phyloP scores from a whole-genome alignment of 2,113 vertebrate genomes.

The Uria lomvia region DNA sequence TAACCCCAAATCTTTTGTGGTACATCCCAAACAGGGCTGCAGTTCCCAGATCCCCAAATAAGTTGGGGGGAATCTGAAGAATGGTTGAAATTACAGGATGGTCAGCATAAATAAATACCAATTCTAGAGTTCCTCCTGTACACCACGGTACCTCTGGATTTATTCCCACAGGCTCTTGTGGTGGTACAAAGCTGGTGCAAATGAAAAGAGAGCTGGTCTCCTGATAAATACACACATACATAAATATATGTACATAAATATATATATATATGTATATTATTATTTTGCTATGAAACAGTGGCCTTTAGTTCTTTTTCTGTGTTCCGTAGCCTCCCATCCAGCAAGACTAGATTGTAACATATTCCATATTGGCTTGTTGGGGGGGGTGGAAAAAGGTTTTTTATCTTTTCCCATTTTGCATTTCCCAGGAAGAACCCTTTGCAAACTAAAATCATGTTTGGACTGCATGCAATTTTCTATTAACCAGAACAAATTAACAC shows the following conservation, averaged over 20 bases:
- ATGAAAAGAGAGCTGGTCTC: neutral
- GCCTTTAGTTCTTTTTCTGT: neutral
- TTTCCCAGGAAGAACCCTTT: neutral
- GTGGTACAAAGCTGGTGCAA: neutral
- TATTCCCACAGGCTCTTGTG: neutral
- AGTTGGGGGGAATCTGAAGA: neutral
- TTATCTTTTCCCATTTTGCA: neutral
- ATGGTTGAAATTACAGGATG: neutral
- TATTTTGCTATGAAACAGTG: neutral
- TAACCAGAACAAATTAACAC: constrained; percentile 30
- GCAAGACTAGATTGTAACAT: neutral
- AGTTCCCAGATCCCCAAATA: neutral
- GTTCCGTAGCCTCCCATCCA: neutral
- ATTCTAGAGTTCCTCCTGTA: neutral
- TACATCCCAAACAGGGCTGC: neutral
- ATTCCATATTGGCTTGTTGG: neutral
- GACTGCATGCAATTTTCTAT: neutral
- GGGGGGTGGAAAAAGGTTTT: neutral
- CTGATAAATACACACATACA: neutral
- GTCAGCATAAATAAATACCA: neutral
- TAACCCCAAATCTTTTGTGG: neutral
- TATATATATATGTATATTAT: neutral
- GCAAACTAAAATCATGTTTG: neutral
- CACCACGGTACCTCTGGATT: neutral
- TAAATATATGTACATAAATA: neutral